Evolutionary conservation across 2,797 vertebrate genomes (phyloP).

Genomic region (Oophaga sylvatica): DNA sequence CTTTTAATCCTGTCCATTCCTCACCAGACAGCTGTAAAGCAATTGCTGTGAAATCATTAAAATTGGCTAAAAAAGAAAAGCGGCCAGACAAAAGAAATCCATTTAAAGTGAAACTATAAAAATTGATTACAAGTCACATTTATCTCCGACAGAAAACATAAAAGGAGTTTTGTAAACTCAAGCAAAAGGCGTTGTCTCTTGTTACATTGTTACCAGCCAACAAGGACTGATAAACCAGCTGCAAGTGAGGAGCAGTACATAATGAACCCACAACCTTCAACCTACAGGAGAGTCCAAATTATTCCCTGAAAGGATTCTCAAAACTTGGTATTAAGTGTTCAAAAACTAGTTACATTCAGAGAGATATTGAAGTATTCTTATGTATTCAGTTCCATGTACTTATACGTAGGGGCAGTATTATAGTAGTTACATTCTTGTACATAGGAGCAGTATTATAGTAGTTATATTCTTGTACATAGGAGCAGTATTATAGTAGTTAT

Average conservation of each 20-base stretch:
- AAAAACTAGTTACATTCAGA: background rate
- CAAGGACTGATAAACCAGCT: background rate
- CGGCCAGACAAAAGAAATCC: background rate
- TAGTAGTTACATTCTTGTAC: slow-evolving; percentile 7
- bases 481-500: no score
- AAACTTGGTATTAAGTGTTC: background rate
- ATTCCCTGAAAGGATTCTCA: background rate
- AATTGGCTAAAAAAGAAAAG: background rate
- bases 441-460: slow-evolving; percentile 1
- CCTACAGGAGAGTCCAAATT: background rate
- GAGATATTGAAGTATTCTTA: no score
- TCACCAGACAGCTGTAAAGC: background rate
- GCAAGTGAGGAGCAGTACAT: background rate
- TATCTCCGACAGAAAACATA: slow-evolving; percentile 8
- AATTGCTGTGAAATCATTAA: slow-evolving; percentile 14
- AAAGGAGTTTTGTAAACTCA: background rate
- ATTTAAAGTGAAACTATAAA: background rate
- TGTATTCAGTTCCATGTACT: background rate
- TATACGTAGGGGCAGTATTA: background rate
- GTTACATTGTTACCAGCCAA: background rate
- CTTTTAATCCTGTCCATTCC: slow-evolving; percentile 31
- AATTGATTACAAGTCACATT: slow-evolving; percentile 15
- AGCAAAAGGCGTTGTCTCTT: background rate
- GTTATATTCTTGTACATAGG: background rate
- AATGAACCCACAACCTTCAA: background rate